Evolutionary conservation across 2,797 vertebrate species (phyloP).

Genomic region (Xiphophorus birchmanni): DNA sequence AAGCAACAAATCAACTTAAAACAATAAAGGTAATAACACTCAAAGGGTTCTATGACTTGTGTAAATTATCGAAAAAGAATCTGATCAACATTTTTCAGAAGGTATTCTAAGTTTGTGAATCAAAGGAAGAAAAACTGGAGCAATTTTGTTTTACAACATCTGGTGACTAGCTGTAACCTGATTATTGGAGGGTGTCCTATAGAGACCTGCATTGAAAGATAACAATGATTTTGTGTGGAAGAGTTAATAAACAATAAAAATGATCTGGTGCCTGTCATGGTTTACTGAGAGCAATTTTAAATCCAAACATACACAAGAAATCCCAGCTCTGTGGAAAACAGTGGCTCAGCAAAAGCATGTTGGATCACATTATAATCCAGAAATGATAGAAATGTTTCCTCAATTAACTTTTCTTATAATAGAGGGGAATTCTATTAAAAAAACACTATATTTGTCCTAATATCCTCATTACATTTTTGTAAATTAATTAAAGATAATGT

Average conservation of each 20-base stretch:
- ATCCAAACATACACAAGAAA: not conserved
- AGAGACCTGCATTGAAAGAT: not conserved
- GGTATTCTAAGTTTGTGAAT: not conserved
- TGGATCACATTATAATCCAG: not conserved
- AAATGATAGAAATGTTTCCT: not conserved
- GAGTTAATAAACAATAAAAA: not conserved
- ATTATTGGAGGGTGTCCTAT: not conserved
- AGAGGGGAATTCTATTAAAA: not conserved
- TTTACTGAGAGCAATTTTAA: not conserved
- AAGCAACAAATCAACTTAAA: not conserved
- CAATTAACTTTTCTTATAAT: not conserved
- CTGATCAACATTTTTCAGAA: not conserved
- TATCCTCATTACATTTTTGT: not conserved
- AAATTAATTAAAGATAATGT: not conserved
- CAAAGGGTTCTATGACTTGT: not conserved
- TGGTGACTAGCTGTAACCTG: not conserved
- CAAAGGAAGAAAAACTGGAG: constrained; percentile 1
- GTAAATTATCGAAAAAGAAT: not conserved
- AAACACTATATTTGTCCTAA: not conserved
- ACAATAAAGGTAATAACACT: not conserved
- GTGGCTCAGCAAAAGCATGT: not conserved
- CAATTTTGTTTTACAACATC: not conserved
- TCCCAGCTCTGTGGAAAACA: not conserved
- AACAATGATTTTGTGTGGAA: not conserved
- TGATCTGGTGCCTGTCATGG: not conserved